Conservation (phyloP, 2,888 invertebrate genomes). For the Eupithecia exiguata region DNA sequence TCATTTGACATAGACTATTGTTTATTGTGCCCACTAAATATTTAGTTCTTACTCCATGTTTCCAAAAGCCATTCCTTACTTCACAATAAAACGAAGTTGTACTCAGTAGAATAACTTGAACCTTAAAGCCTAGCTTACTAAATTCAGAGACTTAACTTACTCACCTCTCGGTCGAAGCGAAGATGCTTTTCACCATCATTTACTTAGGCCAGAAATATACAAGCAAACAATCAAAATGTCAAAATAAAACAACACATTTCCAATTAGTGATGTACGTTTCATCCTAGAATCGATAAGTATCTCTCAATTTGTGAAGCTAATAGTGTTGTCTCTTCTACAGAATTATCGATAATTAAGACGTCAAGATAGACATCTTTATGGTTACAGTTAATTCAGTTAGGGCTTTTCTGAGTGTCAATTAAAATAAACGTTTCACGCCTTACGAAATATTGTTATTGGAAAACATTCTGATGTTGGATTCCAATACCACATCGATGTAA, state of each 20-base stretch:
- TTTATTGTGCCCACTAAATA: no score
- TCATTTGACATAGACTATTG: no score
- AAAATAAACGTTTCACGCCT: constrained; percentile 1
- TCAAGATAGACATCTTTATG: constrained; percentile 11
- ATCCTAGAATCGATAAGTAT: constrained; percentile 6
- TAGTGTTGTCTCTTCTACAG: constrained; percentile 14
- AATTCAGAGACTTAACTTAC: no score
- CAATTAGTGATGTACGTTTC: constrained; percentile 2
- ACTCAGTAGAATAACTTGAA: no score
- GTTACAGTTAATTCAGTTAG: constrained; percentile 6
- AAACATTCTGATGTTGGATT: constrained; percentile 14
- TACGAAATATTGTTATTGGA: constrained; percentile 10
- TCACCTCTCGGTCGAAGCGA: no score
- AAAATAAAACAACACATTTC: neutral
- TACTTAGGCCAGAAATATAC: neutral
- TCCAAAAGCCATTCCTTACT: no score
- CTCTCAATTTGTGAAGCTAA: constrained; percentile 8
- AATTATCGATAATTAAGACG: constrained; percentile 7
- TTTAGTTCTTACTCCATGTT: no score
- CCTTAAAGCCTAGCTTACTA: no score
- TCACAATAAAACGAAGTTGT: no score
- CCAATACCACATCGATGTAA: constrained; percentile 19
- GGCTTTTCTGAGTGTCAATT: constrained; percentile 14
- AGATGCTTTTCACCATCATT: no score
- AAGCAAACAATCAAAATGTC: neutral